A percentile compares a stretch with the other conserved stretches of the same genome.
Conservation (phyloP, 2,797 vertebrate genomes). For the Liasis olivaceus region DNA sequence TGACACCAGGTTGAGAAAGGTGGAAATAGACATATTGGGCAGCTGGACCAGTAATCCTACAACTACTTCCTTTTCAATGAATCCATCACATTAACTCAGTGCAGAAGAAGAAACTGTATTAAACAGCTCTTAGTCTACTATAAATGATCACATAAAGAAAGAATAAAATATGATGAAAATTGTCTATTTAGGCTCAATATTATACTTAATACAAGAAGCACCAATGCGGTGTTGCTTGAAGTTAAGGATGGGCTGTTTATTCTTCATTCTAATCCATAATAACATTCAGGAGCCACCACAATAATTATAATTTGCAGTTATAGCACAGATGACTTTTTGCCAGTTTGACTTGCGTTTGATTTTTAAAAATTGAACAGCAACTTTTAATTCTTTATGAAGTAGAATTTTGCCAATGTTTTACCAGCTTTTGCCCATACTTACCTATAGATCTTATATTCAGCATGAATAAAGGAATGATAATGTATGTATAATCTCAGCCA, state of each 20-base stretch:
- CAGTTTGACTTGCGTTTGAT: not conserved
- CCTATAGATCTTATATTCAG: conserved; percentile 42
- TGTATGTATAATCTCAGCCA: conserved; percentile 42
- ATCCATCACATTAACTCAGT: not conserved
- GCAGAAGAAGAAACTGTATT: not conserved
- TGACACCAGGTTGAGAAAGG: not conserved
- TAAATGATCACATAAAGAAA: not conserved
- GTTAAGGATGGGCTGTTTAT: not conserved
- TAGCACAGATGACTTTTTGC: not conserved
- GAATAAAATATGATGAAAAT: not conserved
- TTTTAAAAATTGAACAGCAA: not conserved
- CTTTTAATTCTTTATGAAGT: conserved; percentile 8
- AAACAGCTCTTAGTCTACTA: not conserved
- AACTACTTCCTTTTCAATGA: not conserved
- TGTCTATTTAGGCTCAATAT: not conserved
- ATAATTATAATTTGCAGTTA: not conserved
- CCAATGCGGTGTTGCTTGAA: not conserved
- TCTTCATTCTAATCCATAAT: not conserved
- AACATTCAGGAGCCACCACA: not conserved
- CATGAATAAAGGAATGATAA: conserved; percentile 11
- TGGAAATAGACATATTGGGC: not conserved
- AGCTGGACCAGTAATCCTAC: not conserved
- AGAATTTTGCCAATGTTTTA: not conserved
- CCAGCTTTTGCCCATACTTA: not conserved
- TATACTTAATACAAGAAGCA: not conserved